Evolutionary conservation across 2,797 vertebrate species (phyloP), one percentile per base, ranked within the genome.

Genomic region (Siniperca undulata): DNA sequence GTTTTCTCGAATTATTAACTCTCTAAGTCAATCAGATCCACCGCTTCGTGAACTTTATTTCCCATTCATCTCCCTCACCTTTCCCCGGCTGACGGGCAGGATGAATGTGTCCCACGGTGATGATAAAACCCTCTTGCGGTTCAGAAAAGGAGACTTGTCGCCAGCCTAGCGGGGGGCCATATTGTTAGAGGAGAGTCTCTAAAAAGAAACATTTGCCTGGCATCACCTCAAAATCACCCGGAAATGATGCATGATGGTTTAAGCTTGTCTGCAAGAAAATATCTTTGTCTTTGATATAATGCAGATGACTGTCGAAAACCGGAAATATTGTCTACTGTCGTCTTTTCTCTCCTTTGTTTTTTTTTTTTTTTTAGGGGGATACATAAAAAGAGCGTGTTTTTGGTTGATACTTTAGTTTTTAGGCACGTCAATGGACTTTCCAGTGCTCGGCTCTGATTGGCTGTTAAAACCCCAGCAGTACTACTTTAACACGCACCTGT

Each of bases 101-200:
- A 91, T 83, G 77, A 81, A 83, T 85, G 87, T 56, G 81, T 89
- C 84, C 83, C 82, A 73, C 80, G 52, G 87, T 78, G 88, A 92
- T 68, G 74, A 88, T 71, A 74, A 87, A 87, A 58, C 40, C 61
- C 58, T 81, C 68, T 52, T 36, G 77, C 64, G 64, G 77, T 70
- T 65, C 59, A 24, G 1, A 8, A n/a, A 55, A 24, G 30, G n/a
- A 46, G 59, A 30, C 58, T 81, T 74, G 89, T 91, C 87, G 77
- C 84, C 85, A 83, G 50, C 69, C 7, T 40, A 40, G 85, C 77
- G 62, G 74, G 81, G 83, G 83, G 69, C 60, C 50, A n/a, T 53
- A 85, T 82, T 89, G 83, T 90, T 77, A 40, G 73, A 53, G 48
- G 19, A 74, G 76, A 78, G 83, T 69, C 81, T 86, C 64, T 81